Percentiles rank a stretch among this genome's conserved stretches.
Conservation (phyloP, 2,113 vertebrate species). For the Brachypteracias leptosomus region DNA sequence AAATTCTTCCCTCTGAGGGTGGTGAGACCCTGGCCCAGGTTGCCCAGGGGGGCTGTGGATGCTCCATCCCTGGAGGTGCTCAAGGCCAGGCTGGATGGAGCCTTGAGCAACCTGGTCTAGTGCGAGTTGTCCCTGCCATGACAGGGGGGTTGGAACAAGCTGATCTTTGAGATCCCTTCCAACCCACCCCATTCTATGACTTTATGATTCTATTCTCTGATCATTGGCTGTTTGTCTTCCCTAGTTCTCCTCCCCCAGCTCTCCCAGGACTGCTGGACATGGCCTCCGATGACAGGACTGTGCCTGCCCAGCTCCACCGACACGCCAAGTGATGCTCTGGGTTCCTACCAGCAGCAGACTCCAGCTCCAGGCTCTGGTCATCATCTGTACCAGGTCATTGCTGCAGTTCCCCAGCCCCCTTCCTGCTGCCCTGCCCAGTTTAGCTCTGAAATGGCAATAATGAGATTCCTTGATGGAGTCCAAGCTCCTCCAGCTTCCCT, state of each 20-base stretch:
- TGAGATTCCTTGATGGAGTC: neutral
- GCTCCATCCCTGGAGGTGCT: too few relatives aligned
- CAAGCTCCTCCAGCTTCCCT: neutral
- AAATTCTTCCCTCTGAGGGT: too few relatives aligned
- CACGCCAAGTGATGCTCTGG: accelerated
- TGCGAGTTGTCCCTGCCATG: too few relatives aligned
- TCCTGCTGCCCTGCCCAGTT: neutral
- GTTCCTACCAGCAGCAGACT: neutral
- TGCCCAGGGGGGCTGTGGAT: too few relatives aligned
- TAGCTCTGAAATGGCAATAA: neutral
- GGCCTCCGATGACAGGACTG: neutral
- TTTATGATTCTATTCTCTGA: too few relatives aligned
- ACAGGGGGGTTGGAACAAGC: too few relatives aligned
- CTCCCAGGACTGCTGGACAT: neutral
- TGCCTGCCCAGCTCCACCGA: neutral
- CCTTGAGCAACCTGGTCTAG: too few relatives aligned
- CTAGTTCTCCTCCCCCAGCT: neutral
- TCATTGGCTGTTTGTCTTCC: neutral
- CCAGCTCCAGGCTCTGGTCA: neutral
- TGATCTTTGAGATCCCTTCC: too few relatives aligned
- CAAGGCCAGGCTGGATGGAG: too few relatives aligned
- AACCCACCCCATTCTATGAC: too few relatives aligned
- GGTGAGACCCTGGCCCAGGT: too few relatives aligned
- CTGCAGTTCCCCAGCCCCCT: neutral
- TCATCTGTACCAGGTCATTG: neutral